phyloP scores from a whole-genome alignment of 2,113 vertebrate genomes.

The Neotoma lepida region DNA sequence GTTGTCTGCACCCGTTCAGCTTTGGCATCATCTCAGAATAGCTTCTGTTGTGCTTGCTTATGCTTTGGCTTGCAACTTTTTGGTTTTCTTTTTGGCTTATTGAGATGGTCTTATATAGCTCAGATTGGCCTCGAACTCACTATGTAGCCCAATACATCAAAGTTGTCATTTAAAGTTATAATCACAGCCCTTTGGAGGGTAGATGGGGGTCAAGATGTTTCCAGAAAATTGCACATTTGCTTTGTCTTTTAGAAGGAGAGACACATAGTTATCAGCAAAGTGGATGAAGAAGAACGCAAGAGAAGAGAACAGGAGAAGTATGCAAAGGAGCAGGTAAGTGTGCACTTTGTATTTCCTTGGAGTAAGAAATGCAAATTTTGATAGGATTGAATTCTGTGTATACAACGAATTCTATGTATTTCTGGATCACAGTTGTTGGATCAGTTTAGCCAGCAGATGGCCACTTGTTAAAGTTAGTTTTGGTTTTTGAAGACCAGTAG shows the following conservation, averaged over 20 bases:
- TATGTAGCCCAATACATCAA: neutral
- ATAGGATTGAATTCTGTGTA: neutral
- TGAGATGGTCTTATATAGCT: neutral
- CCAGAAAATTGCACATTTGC: constrained; percentile 8
- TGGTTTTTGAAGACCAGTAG: neutral
- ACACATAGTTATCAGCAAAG: constrained; percentile 95
- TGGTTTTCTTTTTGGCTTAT: neutral
- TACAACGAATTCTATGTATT: neutral
- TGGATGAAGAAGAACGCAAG: constrained; percentile 96
- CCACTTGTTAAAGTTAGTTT: constrained; percentile 3
- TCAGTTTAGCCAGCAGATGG: constrained; percentile 55
- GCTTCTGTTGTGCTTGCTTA: neutral
- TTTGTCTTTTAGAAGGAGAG: constrained; percentile 92
- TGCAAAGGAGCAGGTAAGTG: constrained; percentile 92
- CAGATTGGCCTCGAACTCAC: neutral
- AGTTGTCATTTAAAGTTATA: neutral
- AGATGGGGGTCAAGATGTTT: constrained; percentile 12
- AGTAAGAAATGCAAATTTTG: neutral
- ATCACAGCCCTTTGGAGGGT: neutral
- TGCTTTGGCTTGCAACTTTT: neutral
- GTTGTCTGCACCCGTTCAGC: neutral
- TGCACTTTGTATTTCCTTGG: neutral
- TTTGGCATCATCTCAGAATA: neutral
- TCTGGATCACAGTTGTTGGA: neutral
- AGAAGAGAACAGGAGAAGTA: constrained; percentile 93